Evolutionary conservation across 1,140 invertebrate genomes (phyloP).

Genomic region (Patella vulgata): DNA sequence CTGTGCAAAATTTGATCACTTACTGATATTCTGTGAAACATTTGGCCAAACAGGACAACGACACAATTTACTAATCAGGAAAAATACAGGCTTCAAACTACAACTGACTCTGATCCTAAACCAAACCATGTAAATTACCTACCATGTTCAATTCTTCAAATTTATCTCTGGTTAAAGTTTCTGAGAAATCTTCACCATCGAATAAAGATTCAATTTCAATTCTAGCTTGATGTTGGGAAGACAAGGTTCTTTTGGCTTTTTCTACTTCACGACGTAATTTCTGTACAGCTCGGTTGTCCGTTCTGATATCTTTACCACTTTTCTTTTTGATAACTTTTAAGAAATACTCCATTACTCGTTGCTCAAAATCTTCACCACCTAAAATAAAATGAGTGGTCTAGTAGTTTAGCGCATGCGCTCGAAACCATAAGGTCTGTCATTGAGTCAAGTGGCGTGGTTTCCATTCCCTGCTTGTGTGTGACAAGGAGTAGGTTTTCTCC

Average conservation of each 20-base stretch:
- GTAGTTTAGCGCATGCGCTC: too few species aligned
- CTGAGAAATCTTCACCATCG: constrained; percentile 97
- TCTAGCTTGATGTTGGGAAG: constrained; percentile 92
- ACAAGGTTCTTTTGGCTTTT: constrained; percentile 96
- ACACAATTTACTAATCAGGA: too few species aligned
- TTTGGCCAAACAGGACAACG: too few species aligned
- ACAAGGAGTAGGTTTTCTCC: too few species aligned
- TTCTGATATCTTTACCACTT: constrained; percentile 96
- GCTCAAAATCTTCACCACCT: constrained; percentile 98
- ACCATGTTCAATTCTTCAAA: constrained; percentile 99
- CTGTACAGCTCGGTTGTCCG: constrained; percentile 92
- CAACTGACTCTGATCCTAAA: too few species aligned
- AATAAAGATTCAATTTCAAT: constrained; percentile 99
- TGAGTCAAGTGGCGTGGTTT: too few species aligned
- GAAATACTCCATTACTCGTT: constrained; percentile 98
- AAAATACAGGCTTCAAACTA: too few species aligned
- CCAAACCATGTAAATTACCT: too few species aligned
- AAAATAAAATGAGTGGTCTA: constrained; percentile 12
- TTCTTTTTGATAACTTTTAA: constrained; percentile 99
- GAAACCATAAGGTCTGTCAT: too few species aligned
- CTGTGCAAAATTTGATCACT: too few species aligned
- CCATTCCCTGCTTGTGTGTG: too few species aligned
- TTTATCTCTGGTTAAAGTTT: constrained; percentile 96
- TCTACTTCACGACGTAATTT: constrained; percentile 96
- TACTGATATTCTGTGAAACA: too few species aligned